These are phyloP conservation scores for Diplolepis rosae DNA, from an alignment of 2,888 invertebrate species.

Conservation along the genomic window DNA sequence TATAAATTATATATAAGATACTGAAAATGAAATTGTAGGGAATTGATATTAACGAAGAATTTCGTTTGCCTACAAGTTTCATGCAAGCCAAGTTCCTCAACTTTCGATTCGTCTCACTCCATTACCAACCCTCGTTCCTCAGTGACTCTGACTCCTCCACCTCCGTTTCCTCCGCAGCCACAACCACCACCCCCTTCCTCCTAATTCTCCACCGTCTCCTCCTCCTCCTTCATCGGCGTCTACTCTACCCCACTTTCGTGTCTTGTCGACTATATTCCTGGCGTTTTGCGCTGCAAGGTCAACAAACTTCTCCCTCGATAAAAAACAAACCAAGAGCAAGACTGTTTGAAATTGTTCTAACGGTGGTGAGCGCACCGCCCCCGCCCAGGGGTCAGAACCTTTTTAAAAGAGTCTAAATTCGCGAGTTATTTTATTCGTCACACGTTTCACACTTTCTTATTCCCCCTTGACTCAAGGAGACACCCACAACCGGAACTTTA, in stretches of 20 bases:
- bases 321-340: conserved; percentile 60
- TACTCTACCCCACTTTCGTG: conserved; percentile 61
- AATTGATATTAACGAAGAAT: conserved; percentile 10
- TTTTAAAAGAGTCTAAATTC: conserved; percentile 20
- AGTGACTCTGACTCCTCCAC: conserved; percentile 18
- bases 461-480: neutral
- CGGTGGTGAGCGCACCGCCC: conserved; percentile 52
- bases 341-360: conserved; percentile 62
- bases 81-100: conserved; percentile 58
- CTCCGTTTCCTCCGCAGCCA: conserved; percentile 14
- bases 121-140: conserved; percentile 21
- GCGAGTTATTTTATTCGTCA: neutral
- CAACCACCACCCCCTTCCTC: conserved; percentile 39
- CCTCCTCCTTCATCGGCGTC: conserved; percentile 35
- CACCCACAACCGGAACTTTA: neutral
- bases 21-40: neutral
- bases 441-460: conserved; percentile 18
- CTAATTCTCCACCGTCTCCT: conserved; percentile 41
- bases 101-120: conserved; percentile 56
- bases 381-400: conserved; percentile 4
- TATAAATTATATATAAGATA: neutral
- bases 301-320: conserved; percentile 64
- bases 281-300: conserved; percentile 65
- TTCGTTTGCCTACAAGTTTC: conserved; percentile 42
- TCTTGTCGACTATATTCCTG: conserved; percentile 61